Evolutionary conservation across 2,113 vertebrate species (phyloP).

Genomic region (Lates calcarifer): DNA sequence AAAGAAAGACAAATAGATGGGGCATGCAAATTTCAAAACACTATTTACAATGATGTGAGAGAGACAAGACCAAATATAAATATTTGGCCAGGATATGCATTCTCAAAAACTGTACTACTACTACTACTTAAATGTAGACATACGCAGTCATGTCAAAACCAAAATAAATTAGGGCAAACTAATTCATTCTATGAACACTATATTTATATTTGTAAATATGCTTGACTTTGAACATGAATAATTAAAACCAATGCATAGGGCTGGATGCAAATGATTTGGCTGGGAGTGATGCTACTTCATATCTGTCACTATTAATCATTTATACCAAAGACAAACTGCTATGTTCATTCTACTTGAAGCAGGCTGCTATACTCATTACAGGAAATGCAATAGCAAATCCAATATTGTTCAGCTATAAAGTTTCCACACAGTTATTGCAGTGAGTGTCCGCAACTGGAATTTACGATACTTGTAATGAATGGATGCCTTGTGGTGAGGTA

Average conservation of each 20-base stretch:
- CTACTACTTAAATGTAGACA: conserved; percentile 2
- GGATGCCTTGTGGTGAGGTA: conserved; percentile 23
- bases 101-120: not conserved
- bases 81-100: not conserved
- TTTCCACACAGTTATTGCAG: conserved; percentile 42
- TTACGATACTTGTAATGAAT: conserved; percentile 48
- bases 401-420: conserved; percentile 50
- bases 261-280: conserved; percentile 66
- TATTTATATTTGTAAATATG: conserved; percentile 55
- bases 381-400: conserved; percentile 65
- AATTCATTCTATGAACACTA: conserved; percentile 36
- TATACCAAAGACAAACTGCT: conserved; percentile 58
- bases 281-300: conserved; percentile 65
- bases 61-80: not conserved
- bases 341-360: conserved; percentile 55
- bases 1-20: conserved; percentile 5
- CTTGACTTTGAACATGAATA: conserved; percentile 68
- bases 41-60: not conserved
- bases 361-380: conserved; percentile 52
- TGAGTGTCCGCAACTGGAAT: conserved; percentile 37
- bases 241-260: conserved; percentile 60
- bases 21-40: not conserved
- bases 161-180: conserved; percentile 28
- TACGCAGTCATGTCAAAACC: conserved; percentile 21
- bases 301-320: conserved; percentile 74